Evolutionary conservation across 2,113 vertebrate species (phyloP).

Genomic region (Chauna torquata): DNA sequence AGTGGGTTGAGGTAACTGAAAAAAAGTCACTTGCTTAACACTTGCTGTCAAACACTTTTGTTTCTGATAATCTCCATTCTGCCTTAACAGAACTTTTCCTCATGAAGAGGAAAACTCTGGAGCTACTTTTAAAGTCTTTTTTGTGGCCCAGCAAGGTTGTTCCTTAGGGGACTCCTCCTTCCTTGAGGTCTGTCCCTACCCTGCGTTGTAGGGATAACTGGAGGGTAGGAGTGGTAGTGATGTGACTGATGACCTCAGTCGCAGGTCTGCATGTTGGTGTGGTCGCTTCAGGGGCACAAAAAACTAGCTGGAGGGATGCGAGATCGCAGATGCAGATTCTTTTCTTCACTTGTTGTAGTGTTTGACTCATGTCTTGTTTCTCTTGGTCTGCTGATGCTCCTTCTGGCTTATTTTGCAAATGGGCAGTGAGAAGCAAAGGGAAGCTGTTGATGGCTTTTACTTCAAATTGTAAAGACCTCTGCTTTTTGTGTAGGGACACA

Average conservation of each 20-base stretch:
- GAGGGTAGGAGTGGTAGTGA: not conserved
- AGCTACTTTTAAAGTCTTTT: not conserved
- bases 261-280: not conserved
- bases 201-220: fast-evolving
- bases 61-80: not conserved
- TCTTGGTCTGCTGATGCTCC: not conserved
- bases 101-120: not conserved
- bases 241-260: not conserved
- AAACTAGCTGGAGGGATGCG: not conserved
- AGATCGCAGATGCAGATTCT: not conserved
- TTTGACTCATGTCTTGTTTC: not conserved
- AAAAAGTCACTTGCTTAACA: not conserved
- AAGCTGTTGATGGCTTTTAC: slow-evolving; percentile 26
- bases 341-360: not conserved
- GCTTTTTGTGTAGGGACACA: not conserved
- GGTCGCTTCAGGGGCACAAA: fast-evolving
- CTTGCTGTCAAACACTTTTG: not conserved
- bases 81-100: not conserved
- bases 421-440: not conserved
- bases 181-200: no score
- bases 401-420: not conserved
- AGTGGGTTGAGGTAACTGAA: not conserved
- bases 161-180: not conserved
- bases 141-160: not conserved
- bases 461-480: slow-evolving; percentile 29